phyloP scores from a whole-genome alignment of 2,113 vertebrate species.

The Alectura lathami region DNA sequence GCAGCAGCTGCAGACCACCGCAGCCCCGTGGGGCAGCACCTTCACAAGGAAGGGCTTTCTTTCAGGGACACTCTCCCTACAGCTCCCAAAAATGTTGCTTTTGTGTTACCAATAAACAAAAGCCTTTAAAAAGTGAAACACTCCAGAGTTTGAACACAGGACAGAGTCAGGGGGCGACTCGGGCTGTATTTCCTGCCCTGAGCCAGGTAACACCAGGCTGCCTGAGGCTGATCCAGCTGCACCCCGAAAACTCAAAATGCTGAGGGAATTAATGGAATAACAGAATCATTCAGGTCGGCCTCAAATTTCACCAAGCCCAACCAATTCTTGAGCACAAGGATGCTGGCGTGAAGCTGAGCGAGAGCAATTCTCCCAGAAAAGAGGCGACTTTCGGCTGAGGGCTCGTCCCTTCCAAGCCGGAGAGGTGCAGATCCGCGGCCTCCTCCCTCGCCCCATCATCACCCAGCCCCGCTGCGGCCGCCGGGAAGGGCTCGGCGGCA shows the following conservation, averaged over 20 bases:
- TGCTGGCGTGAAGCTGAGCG: not conserved
- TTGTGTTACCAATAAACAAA: not conserved
- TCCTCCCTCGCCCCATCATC: no score
- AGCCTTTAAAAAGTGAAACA: not conserved
- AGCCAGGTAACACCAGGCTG: not conserved
- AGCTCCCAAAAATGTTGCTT: not conserved
- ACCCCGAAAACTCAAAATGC: not conserved
- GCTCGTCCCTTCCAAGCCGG: not conserved
- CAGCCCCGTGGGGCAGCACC: not conserved
- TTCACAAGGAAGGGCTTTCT: not conserved
- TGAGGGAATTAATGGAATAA: not conserved
- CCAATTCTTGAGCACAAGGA: not conserved
- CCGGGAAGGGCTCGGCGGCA: not conserved
- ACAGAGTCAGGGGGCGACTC: not conserved
- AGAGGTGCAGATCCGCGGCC: no score
- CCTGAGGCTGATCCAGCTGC: not conserved
- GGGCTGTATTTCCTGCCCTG: rapidly evolving
- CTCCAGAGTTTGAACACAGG: not conserved
- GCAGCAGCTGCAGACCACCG: not conserved
- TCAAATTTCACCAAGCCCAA: not conserved
- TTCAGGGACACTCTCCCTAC: not conserved
- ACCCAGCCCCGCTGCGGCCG: not conserved
- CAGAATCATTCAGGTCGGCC: not conserved
- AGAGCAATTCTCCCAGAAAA: not conserved
- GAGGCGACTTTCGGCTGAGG: not conserved